A percentile compares a stretch with the other conserved stretches of the same genome.
phyloP scores from a whole-genome alignment of 2,113 vertebrate species.

The Kobus ellipsiprymnus region DNA sequence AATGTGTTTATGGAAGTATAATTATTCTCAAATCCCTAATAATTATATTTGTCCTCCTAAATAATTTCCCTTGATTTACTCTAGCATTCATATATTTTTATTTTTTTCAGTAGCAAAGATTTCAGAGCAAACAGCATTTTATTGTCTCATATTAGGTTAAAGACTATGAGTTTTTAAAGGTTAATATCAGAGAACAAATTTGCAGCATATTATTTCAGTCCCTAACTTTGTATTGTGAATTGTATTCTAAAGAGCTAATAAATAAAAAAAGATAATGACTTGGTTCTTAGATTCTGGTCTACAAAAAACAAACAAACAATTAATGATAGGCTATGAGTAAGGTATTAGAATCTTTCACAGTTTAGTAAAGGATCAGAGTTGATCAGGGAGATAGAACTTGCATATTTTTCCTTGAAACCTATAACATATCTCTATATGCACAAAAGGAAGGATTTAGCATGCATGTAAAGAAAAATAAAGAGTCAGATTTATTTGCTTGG shows the following conservation, averaged over 20 bases:
- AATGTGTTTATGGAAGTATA: background rate
- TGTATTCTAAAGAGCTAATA: background rate
- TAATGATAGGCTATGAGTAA: background rate
- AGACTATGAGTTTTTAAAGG: background rate
- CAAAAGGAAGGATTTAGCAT: background rate
- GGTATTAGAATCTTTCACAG: background rate
- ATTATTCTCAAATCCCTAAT: background rate
- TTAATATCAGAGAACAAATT: background rate
- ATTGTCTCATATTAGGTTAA: background rate
- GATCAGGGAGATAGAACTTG: background rate
- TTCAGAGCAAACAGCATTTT: background rate
- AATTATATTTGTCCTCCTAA: background rate
- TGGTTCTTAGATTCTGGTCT: background rate
- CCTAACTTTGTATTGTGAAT: background rate
- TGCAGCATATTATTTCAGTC: background rate
- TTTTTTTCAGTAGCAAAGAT: background rate
- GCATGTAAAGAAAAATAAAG: background rate
- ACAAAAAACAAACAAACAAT: background rate
- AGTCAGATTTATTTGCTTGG: background rate
- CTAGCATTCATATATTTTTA: background rate
- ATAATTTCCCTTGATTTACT: background rate
- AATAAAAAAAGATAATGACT: background rate
- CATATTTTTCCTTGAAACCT: background rate
- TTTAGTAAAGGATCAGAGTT: background rate
- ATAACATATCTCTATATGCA: background rate